Evolutionary conservation across 2,888 invertebrate genomes (phyloP).

Genomic region (Eristalis arbustorum): DNA sequence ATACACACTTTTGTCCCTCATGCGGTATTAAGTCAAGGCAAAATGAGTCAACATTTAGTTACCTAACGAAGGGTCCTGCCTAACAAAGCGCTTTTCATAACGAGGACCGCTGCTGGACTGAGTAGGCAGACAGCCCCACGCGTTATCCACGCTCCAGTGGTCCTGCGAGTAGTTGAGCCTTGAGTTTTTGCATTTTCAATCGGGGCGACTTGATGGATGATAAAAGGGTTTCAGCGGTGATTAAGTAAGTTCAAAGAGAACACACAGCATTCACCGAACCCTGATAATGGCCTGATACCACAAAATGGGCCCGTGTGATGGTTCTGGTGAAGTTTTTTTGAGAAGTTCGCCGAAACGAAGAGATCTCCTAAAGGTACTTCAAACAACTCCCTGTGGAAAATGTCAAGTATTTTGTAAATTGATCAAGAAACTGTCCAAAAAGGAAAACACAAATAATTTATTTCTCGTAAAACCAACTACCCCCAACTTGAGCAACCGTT

Average conservation of each 20-base stretch:
- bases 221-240: background rate
- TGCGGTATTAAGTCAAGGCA: slow-evolving; percentile 7
- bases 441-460: background rate
- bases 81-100: slow-evolving; percentile 24
- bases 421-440: background rate
- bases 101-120: slow-evolving; percentile 13
- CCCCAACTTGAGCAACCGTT: too few relatives aligned
- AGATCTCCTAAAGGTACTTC: too few relatives aligned
- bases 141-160: slow-evolving; percentile 27
- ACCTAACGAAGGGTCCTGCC: slow-evolving; percentile 29
- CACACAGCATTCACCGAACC: too few relatives aligned
- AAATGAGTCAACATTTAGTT: slow-evolving; percentile 49
- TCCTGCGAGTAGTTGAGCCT: slow-evolving; percentile 3
- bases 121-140: slow-evolving; percentile 21
- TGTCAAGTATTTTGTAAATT: background rate
- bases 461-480: background rate
- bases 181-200: background rate
- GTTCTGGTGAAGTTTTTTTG: too few relatives aligned
- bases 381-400: too few relatives aligned
- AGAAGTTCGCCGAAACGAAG: too few relatives aligned
- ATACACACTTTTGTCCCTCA: slow-evolving; percentile 8
- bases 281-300: background rate
- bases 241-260: background rate
- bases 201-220: background rate
- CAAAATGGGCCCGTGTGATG: background rate